phyloP scores from a whole-genome alignment of 2,113 vertebrate species.

The Crotalus horridus region DNA sequence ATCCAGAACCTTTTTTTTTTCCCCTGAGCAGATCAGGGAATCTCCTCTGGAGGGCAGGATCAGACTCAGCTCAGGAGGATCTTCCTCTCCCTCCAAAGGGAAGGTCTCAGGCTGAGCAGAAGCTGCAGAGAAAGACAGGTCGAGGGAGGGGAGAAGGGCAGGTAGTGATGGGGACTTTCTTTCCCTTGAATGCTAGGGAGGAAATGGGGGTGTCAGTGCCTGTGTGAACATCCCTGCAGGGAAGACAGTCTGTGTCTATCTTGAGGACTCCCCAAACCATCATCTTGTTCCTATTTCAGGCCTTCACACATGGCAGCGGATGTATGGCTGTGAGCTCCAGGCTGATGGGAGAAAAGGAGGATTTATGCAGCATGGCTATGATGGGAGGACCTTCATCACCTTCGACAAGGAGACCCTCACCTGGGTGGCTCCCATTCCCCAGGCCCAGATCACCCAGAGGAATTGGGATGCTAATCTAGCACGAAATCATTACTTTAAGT shows the following conservation, averaged over 20 bases:
- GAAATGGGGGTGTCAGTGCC: background rate
- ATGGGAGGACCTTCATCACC: background rate
- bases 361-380: accelerated
- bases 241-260: background rate
- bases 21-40: background rate
- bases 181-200: too few relatives aligned
- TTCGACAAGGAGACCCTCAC: background rate
- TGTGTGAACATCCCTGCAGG: background rate
- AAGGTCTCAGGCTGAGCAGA: too few relatives aligned
- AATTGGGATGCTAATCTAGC: background rate
- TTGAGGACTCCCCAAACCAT: background rate
- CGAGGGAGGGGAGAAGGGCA: background rate
- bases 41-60: background rate
- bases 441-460: background rate
- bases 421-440: background rate
- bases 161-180: too few relatives aligned
- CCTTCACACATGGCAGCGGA: accelerated
- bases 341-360: background rate
- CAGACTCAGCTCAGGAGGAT: background rate
- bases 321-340: background rate
- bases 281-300: background rate
- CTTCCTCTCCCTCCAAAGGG: background rate
- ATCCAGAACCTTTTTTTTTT: background rate
- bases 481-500: background rate
- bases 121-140: too few relatives aligned